Evolutionary conservation across 2,888 invertebrate genomes (phyloP).

Genomic region (Selenia dentaria): DNA sequence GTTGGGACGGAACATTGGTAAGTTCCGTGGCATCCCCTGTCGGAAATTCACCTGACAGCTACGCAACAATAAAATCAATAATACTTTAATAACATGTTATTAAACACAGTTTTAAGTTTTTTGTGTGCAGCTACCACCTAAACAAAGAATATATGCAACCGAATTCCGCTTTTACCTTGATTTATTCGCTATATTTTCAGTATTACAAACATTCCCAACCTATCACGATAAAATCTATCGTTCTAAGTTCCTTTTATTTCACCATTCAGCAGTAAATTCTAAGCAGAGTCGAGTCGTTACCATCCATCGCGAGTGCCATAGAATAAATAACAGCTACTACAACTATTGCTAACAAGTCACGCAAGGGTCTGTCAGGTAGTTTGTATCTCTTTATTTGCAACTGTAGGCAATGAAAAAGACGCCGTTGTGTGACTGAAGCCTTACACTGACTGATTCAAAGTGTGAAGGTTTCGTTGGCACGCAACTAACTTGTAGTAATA

Average conservation of each 20-base stretch:
- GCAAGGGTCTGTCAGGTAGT: conserved; percentile 29
- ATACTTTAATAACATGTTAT: too few species aligned
- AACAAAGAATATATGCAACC: too few species aligned
- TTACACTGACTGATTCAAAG: neutral
- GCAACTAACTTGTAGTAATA: too few species aligned
- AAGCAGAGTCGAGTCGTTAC: conserved; percentile 32
- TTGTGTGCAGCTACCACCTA: too few species aligned
- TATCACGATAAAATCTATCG: conserved; percentile 33
- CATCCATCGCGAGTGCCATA: conserved; percentile 23
- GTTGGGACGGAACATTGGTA: too few species aligned
- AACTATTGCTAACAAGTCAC: conserved; percentile 27
- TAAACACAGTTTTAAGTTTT: too few species aligned
- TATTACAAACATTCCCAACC: conserved; percentile 26
- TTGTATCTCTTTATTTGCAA: conserved; percentile 28
- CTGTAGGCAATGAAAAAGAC: conserved; percentile 24
- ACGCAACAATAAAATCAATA: too few species aligned
- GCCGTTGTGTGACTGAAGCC: conserved; percentile 18
- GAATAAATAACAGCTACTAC: neutral
- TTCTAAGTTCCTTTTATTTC: conserved; percentile 34
- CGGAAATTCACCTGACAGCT: too few species aligned
- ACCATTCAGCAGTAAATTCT: conserved; percentile 33
- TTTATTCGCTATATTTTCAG: too few species aligned
- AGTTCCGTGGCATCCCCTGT: too few species aligned
- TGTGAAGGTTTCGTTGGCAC: neutral
- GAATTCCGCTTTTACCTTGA: too few species aligned